Evolutionary conservation across 2,888 invertebrate species (phyloP).

Genomic region (Pristionchus japonicus): DNA sequence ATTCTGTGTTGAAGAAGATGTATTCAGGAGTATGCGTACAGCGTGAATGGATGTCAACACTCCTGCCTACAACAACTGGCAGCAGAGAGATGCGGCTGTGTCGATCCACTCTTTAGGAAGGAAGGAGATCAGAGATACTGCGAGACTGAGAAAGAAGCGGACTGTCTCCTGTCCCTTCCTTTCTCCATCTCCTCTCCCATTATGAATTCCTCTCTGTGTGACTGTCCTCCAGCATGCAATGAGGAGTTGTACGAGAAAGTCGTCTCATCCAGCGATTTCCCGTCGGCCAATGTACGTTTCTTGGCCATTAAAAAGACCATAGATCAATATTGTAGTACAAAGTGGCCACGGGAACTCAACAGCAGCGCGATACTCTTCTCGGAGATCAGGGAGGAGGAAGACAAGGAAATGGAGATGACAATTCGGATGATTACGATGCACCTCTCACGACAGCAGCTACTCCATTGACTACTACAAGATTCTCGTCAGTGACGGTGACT

Average conservation of each 20-base stretch:
- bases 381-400: constrained; percentile 24
- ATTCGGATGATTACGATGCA: neutral
- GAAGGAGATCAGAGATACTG: neutral
- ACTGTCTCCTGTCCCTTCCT: neutral
- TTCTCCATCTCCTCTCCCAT: neutral
- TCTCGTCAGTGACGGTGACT: neutral
- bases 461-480: neutral
- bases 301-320: neutral
- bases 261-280: neutral
- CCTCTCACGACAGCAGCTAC: neutral
- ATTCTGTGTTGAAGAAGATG: neutral
- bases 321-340: neutral
- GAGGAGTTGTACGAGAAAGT: neutral
- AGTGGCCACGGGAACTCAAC: constrained; percentile 35
- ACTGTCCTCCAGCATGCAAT: neutral
- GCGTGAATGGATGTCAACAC: neutral
- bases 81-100: neutral
- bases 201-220: neutral
- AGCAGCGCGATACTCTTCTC: neutral
- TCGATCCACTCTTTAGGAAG: constrained; percentile 18
- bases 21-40: neutral
- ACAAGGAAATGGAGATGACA: neutral
- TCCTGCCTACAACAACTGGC: neutral
- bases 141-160: neutral
- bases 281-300: neutral